These are phyloP conservation scores for Cotesia congregata DNA, from an alignment of 2,888 invertebrate genomes.

Conservation along the genomic window DNA sequence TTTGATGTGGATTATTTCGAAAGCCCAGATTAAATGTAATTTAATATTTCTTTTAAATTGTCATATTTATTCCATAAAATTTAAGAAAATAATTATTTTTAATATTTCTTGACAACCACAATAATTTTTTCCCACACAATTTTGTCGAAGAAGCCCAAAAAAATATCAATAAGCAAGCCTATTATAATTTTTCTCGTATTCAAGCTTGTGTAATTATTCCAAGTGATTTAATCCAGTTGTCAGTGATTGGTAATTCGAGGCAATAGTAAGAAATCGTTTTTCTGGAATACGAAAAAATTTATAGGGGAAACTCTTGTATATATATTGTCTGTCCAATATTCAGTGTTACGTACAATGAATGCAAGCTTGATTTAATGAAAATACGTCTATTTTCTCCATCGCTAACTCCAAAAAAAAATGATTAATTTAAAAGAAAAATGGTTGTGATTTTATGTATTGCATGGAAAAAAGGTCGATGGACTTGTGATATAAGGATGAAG, in stretches of 20 bases:
- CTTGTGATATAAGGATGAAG: not conserved
- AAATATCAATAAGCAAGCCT: not conserved
- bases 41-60: too few species aligned
- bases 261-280: conserved; percentile 42
- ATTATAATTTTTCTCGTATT: not conserved
- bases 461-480: conserved; percentile 4
- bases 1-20: too few species aligned
- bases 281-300: conserved; percentile 24
- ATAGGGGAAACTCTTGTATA: conserved; percentile 26
- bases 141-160: not conserved
- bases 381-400: conserved; percentile 9
- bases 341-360: conserved; percentile 30
- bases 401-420: not conserved
- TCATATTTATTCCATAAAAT: too few species aligned
- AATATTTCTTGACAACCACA: not conserved
- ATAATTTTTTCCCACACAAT: conserved; percentile 1
- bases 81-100: too few species aligned
- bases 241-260: conserved; percentile 57
- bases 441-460: not conserved
- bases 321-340: not conserved
- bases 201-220: conserved; percentile 52
- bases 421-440: not conserved
- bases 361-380: conserved; percentile 11
- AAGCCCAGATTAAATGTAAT: too few species aligned
- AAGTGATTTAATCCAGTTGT: conserved; percentile 57